A percentile compares a stretch with the other conserved stretches of the same genome.
phyloP scores from a whole-genome alignment of 2,797 vertebrate species.

The Notolabrus celidotus region DNA sequence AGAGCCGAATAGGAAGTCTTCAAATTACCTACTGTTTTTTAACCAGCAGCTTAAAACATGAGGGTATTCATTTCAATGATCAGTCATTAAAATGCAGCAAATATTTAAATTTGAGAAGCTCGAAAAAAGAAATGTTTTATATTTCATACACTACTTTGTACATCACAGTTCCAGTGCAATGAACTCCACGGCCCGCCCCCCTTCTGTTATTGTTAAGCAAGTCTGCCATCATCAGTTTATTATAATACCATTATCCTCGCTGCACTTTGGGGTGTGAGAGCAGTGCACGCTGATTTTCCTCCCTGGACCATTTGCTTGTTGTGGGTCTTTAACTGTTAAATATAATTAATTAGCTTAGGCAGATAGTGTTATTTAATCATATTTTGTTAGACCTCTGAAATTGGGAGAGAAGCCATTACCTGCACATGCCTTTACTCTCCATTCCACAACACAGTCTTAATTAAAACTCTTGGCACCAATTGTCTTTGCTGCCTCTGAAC shows the following conservation, averaged over 20 bases:
- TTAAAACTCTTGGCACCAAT: conserved; percentile 76
- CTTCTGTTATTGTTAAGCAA: conserved; percentile 12
- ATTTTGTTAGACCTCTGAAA: conserved; percentile 69
- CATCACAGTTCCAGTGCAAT: not conserved
- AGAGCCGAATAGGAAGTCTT: not conserved
- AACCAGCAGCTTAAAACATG: not conserved
- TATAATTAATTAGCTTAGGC: conserved; percentile 70
- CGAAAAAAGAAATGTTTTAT: not conserved
- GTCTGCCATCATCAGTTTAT: conserved; percentile 44
- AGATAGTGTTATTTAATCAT: conserved; percentile 73
- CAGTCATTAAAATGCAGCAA: not conserved
- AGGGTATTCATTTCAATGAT: not conserved
- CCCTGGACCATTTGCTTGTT: conserved; percentile 55
- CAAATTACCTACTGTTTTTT: not conserved
- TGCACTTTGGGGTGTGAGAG: conserved; percentile 46
- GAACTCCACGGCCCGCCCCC: not conserved
- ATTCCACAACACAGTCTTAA: conserved; percentile 71
- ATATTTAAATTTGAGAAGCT: not conserved
- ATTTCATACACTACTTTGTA: not conserved
- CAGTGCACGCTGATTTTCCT: conserved; percentile 42
- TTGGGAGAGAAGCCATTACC: conserved; percentile 67
- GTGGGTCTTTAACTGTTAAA: conserved; percentile 70
- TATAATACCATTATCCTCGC: conserved; percentile 41
- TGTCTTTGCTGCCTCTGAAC: conserved; percentile 67
- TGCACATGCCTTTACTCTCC: conserved; percentile 67